phyloP scores from a whole-genome alignment of 2,113 vertebrate species.

The Tiliqua scincoides region DNA sequence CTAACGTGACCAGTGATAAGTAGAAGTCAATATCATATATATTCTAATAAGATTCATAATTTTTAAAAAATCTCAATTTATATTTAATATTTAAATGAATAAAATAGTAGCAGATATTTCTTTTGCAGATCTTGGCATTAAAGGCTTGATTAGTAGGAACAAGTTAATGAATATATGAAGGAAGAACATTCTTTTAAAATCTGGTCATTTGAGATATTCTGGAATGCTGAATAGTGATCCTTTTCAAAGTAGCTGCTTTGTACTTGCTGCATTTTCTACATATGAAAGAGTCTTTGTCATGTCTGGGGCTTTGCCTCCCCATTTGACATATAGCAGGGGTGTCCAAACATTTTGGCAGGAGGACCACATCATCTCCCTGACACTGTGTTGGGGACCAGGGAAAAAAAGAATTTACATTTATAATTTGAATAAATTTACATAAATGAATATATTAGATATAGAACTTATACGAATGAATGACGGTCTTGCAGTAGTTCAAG shows the following conservation, averaged over 20 bases:
- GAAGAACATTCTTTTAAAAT: slow-evolving; percentile 6
- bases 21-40: not conserved
- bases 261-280: not conserved
- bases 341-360: too few species aligned
- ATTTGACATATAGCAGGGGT: slow-evolving; percentile 32
- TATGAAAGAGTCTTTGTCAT: slow-evolving; percentile 58
- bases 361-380: too few species aligned
- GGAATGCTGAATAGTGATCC: not conserved
- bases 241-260: slow-evolving; percentile 47
- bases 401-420: too few species aligned
- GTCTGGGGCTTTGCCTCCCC: not conserved
- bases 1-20: not conserved
- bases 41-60: not conserved
- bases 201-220: not conserved
- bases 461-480: too few species aligned
- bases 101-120: too few species aligned
- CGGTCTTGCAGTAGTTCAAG: too few species aligned
- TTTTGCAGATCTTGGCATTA: not conserved
- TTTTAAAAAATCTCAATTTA: not conserved
- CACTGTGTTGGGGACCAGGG: too few species aligned
- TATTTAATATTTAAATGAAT: too few species aligned
- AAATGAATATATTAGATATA: too few species aligned
- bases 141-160: not conserved
- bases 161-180: not conserved
- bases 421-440: too few species aligned